A percentile compares a stretch with the other conserved stretches of the same genome.
Evolutionary conservation across 2,113 vertebrate species (phyloP).

Genomic region (Prunella fulvescens): DNA sequence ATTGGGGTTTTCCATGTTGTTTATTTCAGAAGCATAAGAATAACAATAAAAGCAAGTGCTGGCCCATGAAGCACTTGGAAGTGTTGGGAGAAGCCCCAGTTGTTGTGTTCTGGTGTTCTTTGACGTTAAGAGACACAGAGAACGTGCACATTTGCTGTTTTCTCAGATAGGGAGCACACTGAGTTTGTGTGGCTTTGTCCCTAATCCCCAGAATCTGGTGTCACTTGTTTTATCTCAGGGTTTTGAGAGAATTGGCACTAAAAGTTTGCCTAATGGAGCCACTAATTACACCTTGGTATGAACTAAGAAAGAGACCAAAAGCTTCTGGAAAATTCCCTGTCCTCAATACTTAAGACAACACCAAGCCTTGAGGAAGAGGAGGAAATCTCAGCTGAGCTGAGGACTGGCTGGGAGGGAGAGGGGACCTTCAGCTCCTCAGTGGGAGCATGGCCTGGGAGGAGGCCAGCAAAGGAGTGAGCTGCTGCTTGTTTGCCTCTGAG

Average conservation of each 20-base stretch:
- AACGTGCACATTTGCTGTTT: neutral
- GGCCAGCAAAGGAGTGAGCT: neutral
- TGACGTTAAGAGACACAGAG: neutral
- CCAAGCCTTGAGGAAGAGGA: neutral
- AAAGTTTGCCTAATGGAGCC: neutral
- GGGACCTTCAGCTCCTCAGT: neutral
- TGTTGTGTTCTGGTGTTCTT: neutral
- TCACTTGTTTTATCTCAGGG: neutral
- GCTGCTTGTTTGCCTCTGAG: neutral
- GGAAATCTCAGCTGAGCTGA: neutral
- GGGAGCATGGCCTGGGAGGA: neutral
- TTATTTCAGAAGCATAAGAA: constrained; percentile 21
- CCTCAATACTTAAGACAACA: neutral
- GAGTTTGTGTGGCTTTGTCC: neutral
- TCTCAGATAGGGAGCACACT: neutral
- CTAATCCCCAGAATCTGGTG: neutral
- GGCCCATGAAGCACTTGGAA: neutral
- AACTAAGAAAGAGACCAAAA: neutral
- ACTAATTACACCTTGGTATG: neutral
- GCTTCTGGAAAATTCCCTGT: neutral
- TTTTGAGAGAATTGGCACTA: neutral
- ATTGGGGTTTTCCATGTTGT: neutral
- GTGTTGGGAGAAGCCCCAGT: neutral
- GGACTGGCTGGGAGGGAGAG: neutral
- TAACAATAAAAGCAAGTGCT: neutral